A percentile compares a stretch with the other conserved stretches of the same genome.
Conservation (phyloP, 2,113 vertebrate genomes). For the Opisthocomus hoazin region DNA sequence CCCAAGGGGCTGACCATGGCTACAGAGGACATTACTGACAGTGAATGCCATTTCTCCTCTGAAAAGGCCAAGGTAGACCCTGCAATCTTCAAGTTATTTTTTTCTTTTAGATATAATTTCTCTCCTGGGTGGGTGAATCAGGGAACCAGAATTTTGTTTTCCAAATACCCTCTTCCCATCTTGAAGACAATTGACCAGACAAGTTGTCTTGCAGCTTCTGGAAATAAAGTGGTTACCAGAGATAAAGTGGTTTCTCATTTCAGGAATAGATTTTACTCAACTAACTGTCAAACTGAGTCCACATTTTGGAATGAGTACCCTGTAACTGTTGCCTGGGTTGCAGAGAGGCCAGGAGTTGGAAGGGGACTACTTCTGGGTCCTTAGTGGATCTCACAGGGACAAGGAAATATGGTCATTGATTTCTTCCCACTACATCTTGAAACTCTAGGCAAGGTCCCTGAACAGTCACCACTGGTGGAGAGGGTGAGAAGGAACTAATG, state of each 20-base stretch:
- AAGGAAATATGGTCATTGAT: background rate
- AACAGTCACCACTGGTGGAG: background rate
- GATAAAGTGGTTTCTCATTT: background rate
- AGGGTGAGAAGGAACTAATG: background rate
- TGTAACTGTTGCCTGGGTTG: background rate
- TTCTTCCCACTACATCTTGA: background rate
- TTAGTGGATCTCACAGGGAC: background rate
- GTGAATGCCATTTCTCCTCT: background rate
- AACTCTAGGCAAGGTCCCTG: background rate
- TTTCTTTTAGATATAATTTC: background rate
- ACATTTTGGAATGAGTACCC: background rate
- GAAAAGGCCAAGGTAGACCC: background rate
- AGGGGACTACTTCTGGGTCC: background rate
- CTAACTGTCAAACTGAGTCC: background rate
- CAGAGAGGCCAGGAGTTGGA: background rate
- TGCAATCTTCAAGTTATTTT: background rate
- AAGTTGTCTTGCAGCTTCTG: background rate
- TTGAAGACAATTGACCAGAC: background rate
- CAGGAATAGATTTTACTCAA: background rate
- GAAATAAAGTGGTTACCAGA: background rate
- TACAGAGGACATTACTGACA: background rate
- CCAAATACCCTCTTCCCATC: background rate
- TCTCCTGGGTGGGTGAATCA: background rate
- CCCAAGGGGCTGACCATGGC: background rate
- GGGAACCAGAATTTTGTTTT: background rate